phyloP scores from a whole-genome alignment of 2,797 vertebrate species.

The Petrocephalus schoutedeni region DNA sequence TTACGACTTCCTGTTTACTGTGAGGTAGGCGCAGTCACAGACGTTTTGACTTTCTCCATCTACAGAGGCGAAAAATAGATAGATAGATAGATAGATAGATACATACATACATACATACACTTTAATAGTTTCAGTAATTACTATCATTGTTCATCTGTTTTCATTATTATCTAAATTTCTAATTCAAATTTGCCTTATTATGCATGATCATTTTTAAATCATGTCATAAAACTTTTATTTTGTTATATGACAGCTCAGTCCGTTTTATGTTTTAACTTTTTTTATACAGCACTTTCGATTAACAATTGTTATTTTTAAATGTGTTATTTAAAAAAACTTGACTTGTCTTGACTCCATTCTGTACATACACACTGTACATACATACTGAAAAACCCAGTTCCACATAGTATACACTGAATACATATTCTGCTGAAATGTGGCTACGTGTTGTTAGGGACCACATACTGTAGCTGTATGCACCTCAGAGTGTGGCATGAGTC shows the following conservation, averaged over 20 bases:
- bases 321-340: background rate
- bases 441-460: background rate
- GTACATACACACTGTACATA: background rate
- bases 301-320: background rate
- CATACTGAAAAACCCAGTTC: background rate
- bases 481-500: background rate
- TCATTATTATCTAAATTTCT: background rate
- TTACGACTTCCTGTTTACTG: slow-evolving; percentile 67
- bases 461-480: background rate
- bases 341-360: background rate
- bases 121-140: background rate
- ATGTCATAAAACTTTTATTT: background rate
- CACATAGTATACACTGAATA: slow-evolving; percentile 11
- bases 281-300: background rate
- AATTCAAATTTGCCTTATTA: background rate
- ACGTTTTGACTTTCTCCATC: slow-evolving; percentile 56
- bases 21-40: slow-evolving; percentile 63
- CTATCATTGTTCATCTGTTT: background rate
- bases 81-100: background rate
- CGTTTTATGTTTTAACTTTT: background rate
- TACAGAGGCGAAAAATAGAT: slow-evolving; percentile 32
- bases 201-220: background rate
- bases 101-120: background rate
- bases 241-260: background rate
- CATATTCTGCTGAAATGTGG: background rate